Conservation (phyloP, 1,140 invertebrate genomes). For the Megathymus violae region DNA sequence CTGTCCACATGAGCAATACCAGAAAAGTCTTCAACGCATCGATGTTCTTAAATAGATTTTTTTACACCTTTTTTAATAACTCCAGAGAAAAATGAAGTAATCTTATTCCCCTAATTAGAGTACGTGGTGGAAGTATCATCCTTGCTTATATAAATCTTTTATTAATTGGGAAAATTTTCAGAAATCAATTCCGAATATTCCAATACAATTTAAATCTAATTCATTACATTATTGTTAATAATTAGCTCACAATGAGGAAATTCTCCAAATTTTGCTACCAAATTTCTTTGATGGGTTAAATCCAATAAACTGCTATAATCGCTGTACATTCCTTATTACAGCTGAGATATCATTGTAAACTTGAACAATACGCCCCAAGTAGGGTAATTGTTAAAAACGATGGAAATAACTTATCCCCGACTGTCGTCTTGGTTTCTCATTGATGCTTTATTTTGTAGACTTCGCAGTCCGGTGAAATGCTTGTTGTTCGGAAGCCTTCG, state of each 20-base stretch:
- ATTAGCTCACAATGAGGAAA: background rate
- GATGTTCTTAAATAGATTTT: no score
- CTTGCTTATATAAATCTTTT: no score
- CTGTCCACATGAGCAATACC: no score
- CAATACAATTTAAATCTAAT: background rate
- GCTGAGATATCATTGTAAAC: conserved; percentile 35
- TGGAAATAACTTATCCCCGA: conserved; percentile 33
- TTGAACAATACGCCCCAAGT: conserved; percentile 30
- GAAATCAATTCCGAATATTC: no score
- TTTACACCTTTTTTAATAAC: no score
- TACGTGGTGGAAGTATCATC: no score
- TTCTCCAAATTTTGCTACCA: background rate
- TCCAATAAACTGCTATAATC: conserved; percentile 32
- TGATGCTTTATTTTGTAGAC: conserved; percentile 30
- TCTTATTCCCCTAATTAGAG: no score
- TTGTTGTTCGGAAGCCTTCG: conserved; percentile 30
- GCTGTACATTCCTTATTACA: conserved; percentile 27
- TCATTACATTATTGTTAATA: background rate
- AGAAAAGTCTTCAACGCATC: no score
- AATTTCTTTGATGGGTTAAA: conserved; percentile 9
- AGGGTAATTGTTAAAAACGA: conserved; percentile 36
- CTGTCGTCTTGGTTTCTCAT: conserved; percentile 36
- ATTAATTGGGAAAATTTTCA: no score
- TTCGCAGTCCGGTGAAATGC: conserved; percentile 31
- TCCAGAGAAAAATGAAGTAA: no score